phyloP scores from a whole-genome alignment of 2,888 invertebrate species.

The Ophion slaviceki region DNA sequence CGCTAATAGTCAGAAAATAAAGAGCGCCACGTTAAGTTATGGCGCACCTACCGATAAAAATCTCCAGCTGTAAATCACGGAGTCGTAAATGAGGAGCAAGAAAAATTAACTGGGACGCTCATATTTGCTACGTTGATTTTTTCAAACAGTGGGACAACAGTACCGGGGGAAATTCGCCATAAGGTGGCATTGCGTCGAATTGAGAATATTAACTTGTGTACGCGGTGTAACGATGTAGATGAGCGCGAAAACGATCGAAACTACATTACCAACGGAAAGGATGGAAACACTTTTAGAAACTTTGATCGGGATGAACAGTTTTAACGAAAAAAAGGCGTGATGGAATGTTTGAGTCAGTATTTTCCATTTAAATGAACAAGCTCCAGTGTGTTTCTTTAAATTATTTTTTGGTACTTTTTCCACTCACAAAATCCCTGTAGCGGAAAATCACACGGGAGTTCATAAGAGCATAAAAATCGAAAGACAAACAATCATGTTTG shows the following conservation, averaged over 20 bases:
- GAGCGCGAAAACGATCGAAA: background rate
- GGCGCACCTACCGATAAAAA: slow-evolving; percentile 8
- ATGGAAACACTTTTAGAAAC: too few relatives aligned
- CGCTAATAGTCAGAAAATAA: slow-evolving; percentile 1
- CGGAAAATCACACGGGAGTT: too few relatives aligned
- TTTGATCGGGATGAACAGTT: too few relatives aligned
- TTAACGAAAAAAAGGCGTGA: too few relatives aligned
- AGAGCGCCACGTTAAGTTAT: background rate
- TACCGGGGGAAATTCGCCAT: background rate
- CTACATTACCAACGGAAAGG: background rate
- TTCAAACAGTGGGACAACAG: background rate
- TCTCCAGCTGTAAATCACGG: slow-evolving; percentile 5
- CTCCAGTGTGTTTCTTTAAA: too few relatives aligned
- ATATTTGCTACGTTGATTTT: background rate
- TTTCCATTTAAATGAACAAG: too few relatives aligned
- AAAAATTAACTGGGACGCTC: background rate
- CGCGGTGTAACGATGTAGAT: background rate
- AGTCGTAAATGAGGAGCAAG: background rate
- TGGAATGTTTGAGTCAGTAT: too few relatives aligned
- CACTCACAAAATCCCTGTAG: too few relatives aligned
- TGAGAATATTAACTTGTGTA: background rate
- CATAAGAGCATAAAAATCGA: too few relatives aligned
- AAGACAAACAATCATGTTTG: too few relatives aligned
- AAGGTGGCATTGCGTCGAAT: background rate
- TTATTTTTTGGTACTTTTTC: too few relatives aligned